Base-by-base conservation (phyloP, 2,888 invertebrate species). In the Papilio protenor region DNA sequence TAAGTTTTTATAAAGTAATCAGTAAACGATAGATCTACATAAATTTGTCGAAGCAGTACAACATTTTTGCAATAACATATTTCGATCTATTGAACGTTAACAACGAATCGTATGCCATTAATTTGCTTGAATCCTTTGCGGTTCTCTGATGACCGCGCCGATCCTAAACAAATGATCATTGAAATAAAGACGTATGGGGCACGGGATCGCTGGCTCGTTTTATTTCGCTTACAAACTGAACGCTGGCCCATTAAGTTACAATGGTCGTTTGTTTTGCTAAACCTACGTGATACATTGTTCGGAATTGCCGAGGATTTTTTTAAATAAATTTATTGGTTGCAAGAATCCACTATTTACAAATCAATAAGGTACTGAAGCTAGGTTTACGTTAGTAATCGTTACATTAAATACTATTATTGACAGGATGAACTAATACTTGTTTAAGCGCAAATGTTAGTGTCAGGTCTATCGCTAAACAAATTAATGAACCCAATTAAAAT, bases 81-180 rank as follows among this genome's bases (percentile, higher is more conserved):
- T 71, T 71, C 47, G 49, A 49, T 23, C 66, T 66, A 73, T 66
- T 83, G 85, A 83, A 84, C 82, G 84, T 84, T 85, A 86, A 84
- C 87, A 86, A 85, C 85, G 87, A 89, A 89, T 89, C 86, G 89
- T 86, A 85, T 87, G 86, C 86, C 88, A 92, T 92, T 90, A 90
- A 91, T 91, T 89, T 88, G 82, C 74, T 73, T 79, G 78, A 82
- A 83, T 85, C 87, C 85, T 84, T 84, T 86, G 85, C 83, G 83
- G 80, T 78, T 57, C 76, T 80, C 81, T 85, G 86, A 71, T 71
- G 75, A 61, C 84, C 85, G 84, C 85, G 84, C 85, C 88, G 87
- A 88, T 90, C 87, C 89, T 86, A 91, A 91, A 91, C 90, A 90
- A 90, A 91, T 91, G 91, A 90, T 89, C 89, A 90, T 89, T 90